A percentile compares a stretch with the other conserved stretches of the same genome.
Conservation (phyloP, 2,113 vertebrate genomes). For the Bostrychus sinensis region DNA sequence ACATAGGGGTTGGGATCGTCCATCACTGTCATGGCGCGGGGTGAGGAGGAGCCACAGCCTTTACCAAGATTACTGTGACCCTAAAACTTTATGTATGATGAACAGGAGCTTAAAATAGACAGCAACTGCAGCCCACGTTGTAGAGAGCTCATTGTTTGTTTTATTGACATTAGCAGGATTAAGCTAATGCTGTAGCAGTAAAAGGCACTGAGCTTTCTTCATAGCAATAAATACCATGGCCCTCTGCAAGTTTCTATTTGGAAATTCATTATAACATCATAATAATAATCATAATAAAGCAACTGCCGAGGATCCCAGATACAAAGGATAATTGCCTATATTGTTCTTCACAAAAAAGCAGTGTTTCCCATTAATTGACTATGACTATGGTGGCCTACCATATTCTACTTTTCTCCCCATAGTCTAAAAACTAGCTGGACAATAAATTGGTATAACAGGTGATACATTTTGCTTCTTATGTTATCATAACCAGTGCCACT, state of each 20-base stretch:
- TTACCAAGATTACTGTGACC: conserved; percentile 20
- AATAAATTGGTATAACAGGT: no score
- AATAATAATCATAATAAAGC: background rate
- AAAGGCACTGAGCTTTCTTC: background rate
- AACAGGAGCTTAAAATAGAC: conserved; percentile 22
- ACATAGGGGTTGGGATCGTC: conserved; percentile 59
- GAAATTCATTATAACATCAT: background rate
- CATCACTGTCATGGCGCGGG: conserved; percentile 58
- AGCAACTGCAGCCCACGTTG: background rate
- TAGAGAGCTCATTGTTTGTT: conserved; percentile 6
- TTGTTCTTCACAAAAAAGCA: no score
- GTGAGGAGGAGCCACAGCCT: conserved; percentile 24
- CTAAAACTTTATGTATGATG: conserved; percentile 23
- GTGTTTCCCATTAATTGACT: no score
- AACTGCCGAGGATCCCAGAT: background rate
- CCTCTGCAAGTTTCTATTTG: background rate
- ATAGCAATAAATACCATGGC: background rate
- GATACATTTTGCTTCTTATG: no score
- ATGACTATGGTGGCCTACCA: no score
- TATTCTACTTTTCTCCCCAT: no score
- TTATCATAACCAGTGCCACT: no score
- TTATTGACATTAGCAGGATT: conserved; percentile 9
- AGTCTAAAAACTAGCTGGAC: no score
- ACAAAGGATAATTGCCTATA: no score
- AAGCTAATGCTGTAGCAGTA: background rate